These are phyloP conservation scores for Ceratothoa steindachneri DNA, from an alignment of 2,888 invertebrate genomes.

Conservation along the genomic window DNA sequence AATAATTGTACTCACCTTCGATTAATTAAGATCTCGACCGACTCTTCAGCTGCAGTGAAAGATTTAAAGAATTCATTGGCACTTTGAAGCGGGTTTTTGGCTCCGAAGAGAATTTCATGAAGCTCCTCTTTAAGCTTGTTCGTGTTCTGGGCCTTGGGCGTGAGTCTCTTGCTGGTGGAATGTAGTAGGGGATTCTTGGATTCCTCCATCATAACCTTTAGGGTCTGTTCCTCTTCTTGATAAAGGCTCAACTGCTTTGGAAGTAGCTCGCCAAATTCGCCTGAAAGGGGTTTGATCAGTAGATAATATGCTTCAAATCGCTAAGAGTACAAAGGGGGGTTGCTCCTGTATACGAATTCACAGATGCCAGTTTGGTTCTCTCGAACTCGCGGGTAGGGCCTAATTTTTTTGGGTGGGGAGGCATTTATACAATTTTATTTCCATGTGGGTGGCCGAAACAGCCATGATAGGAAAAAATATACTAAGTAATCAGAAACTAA, in stretches of 20 bases:
- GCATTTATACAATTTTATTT: too few relatives aligned
- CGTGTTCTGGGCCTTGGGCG: not conserved
- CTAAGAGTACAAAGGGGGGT: too few relatives aligned
- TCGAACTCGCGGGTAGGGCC: too few relatives aligned
- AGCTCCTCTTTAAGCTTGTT: not conserved
- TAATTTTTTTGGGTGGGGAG: too few relatives aligned
- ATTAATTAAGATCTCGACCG: not conserved
- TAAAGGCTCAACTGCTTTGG: not conserved
- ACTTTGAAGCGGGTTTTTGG: not conserved
- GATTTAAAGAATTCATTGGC: not conserved
- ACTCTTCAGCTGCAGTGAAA: not conserved
- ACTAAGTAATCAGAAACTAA: too few relatives aligned
- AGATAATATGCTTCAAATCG: too few relatives aligned
- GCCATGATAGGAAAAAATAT: too few relatives aligned
- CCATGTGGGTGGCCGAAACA: too few relatives aligned
- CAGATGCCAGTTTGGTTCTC: too few relatives aligned
- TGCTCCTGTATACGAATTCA: too few relatives aligned
- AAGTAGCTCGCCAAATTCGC: not conserved
- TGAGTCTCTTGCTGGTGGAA: not conserved
- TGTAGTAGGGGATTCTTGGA: not conserved
- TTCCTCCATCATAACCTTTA: conserved; percentile 1
- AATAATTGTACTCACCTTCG: too few relatives aligned
- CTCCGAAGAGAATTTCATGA: not conserved
- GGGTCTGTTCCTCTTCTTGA: not conserved
- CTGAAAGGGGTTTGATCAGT: not conserved